Conservation (phyloP, 2,113 vertebrate genomes). For the Phrynosoma platyrhinos region DNA sequence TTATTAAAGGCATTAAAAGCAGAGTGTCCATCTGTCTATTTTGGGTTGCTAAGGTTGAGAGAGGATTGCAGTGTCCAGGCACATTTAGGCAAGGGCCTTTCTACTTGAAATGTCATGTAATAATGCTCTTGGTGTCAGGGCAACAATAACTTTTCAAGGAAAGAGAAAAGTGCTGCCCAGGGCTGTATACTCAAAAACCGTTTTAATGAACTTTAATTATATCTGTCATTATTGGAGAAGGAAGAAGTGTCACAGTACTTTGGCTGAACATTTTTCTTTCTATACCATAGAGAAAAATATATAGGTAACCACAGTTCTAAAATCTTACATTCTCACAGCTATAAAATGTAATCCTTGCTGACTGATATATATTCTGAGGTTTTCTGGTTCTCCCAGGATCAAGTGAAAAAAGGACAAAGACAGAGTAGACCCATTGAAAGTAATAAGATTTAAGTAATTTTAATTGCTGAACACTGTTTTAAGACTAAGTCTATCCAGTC, state of each 20-base stretch:
- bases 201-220: constrained; percentile 45
- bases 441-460: too few relatives aligned
- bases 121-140: constrained; percentile 29
- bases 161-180: constrained; percentile 42
- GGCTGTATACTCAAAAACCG: constrained; percentile 35
- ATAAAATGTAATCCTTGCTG: background rate
- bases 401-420: too few relatives aligned
- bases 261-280: background rate
- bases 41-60: constrained; percentile 34
- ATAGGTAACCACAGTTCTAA: background rate
- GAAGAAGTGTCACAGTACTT: background rate
- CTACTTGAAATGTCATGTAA: constrained; percentile 41
- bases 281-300: background rate
- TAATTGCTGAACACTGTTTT: too few relatives aligned
- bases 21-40: constrained; percentile 68
- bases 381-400: background rate
- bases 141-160: background rate
- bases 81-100: constrained; percentile 52
- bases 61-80: constrained; percentile 41
- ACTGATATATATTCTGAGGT: background rate
- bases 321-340: background rate
- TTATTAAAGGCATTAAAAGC: constrained; percentile 57
- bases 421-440: background rate
- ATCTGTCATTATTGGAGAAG: background rate
- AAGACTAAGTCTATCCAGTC: too few relatives aligned